Evolutionary conservation across 2,888 invertebrate species (phyloP).

Genomic region (Sphaeridia pumilis): DNA sequence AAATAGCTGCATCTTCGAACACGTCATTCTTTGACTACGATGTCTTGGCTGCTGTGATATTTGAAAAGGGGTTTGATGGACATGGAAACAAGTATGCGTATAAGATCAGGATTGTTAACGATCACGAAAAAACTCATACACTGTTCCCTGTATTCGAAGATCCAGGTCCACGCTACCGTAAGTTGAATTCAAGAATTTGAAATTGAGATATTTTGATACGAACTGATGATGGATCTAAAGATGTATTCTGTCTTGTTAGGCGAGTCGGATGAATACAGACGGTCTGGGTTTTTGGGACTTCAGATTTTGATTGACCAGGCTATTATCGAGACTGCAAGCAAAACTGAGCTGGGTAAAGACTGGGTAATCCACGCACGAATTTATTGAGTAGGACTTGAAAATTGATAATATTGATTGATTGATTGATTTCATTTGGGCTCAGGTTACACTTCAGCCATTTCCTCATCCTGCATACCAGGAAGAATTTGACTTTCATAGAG

Average conservation of each 20-base stretch:
- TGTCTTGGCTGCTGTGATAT: slow-evolving; percentile 26
- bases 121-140: slow-evolving; percentile 16
- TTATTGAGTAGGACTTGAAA: too few species aligned
- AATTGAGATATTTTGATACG: too few species aligned
- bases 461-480: slow-evolving; percentile 45
- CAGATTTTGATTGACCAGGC: slow-evolving; percentile 32
- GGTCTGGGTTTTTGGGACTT: slow-evolving; percentile 31
- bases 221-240: too few species aligned
- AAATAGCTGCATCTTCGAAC: too few species aligned
- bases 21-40: background rate
- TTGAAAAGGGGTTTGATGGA: slow-evolving; percentile 22
- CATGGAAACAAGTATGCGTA: slow-evolving; percentile 19
- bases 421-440: slow-evolving; percentile 21
- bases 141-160: slow-evolving; percentile 30
- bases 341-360: slow-evolving; percentile 2
- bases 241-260: too few species aligned
- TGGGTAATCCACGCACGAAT: too few species aligned
- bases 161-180: slow-evolving; percentile 24
- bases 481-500: slow-evolving; percentile 37
- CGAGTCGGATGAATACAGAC: too few species aligned
- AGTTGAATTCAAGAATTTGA: too few species aligned
- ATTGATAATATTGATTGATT: too few species aligned
- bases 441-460: slow-evolving; percentile 46
- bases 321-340: slow-evolving; percentile 22
- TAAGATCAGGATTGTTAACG: slow-evolving; percentile 27